Percentiles rank a stretch among this genome's conserved stretches.
Evolutionary conservation across 1,140 invertebrate genomes (phyloP).

Genomic region (Phocides pigmalion): DNA sequence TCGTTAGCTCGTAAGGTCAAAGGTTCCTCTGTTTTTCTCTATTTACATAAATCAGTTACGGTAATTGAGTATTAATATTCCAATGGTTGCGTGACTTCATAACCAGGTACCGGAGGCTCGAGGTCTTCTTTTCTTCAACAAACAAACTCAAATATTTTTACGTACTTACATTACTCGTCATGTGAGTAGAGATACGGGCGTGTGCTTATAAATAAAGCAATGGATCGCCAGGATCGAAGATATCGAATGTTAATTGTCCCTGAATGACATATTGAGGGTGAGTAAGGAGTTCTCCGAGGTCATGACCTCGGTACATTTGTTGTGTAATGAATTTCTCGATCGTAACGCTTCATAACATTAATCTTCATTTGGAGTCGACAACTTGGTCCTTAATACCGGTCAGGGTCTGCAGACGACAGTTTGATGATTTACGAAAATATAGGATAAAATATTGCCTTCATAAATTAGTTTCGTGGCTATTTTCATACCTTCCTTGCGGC

Average conservation of each 20-base stretch:
- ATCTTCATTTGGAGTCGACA: constrained; percentile 31
- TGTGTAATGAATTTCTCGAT: constrained; percentile 29
- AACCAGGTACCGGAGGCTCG: constrained; percentile 11
- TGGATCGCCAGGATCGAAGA: neutral
- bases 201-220: neutral
- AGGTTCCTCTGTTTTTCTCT: constrained; percentile 18
- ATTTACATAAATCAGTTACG: constrained; percentile 27
- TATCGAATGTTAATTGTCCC: neutral
- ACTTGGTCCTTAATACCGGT: constrained; percentile 20
- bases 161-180: constrained; percentile 6
- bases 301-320: constrained; percentile 18
- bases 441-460: constrained; percentile 18
- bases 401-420: constrained; percentile 25
- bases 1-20: constrained; percentile 31
- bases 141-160: neutral
- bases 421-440: constrained; percentile 33
- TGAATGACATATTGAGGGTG: constrained; percentile 3
- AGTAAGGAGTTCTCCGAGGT: constrained; percentile 9
- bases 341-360: constrained; percentile 30
- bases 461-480: constrained; percentile 12
- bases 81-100: constrained; percentile 20
- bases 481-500: neutral
- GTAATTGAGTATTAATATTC: constrained; percentile 32
- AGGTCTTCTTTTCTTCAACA: neutral
- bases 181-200: neutral